Percentiles rank a stretch among this genome's conserved stretches.
Evolutionary conservation across 2,888 invertebrate genomes (phyloP).

Genomic region (Camptogramma bilineatum): DNA sequence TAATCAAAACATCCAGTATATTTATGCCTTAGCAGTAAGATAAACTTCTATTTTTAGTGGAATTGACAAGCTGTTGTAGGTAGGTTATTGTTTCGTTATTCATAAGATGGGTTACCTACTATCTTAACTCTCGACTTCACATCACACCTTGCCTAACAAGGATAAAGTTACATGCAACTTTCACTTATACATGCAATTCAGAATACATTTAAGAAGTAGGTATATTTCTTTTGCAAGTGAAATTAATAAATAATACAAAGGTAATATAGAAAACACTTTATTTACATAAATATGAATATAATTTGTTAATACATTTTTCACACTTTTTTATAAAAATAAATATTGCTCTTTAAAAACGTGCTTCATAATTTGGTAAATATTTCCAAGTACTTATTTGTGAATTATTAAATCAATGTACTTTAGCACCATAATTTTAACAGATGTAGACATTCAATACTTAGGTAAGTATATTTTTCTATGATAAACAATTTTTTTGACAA

Average conservation of each 20-base stretch:
- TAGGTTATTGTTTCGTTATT: too few species aligned
- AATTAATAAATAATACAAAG: not conserved
- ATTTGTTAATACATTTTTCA: constrained; percentile 30
- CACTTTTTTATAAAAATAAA: constrained; percentile 39
- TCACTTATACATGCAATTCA: too few species aligned
- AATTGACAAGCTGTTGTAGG: too few species aligned
- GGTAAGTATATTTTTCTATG: not conserved
- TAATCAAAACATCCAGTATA: not conserved
- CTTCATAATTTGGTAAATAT: constrained; percentile 9
- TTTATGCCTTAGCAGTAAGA: not conserved
- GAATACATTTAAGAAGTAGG: too few species aligned
- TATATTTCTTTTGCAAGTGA: too few species aligned
- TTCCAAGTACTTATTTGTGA: not conserved
- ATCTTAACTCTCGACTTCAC: too few species aligned
- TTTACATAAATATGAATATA: constrained; percentile 40
- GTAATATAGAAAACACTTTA: constrained; percentile 32
- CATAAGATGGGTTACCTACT: too few species aligned
- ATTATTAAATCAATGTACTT: not conserved
- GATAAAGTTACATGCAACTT: too few species aligned
- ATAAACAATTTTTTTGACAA: not conserved
- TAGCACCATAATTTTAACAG: constrained; percentile 9
- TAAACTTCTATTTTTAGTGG: not conserved
- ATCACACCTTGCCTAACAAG: too few species aligned
- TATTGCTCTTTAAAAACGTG: constrained; percentile 37
- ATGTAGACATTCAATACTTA: too few species aligned